These are phyloP conservation scores for Griposia aprilina DNA, from an alignment of 2,888 invertebrate species.

Conservation along the genomic window DNA sequence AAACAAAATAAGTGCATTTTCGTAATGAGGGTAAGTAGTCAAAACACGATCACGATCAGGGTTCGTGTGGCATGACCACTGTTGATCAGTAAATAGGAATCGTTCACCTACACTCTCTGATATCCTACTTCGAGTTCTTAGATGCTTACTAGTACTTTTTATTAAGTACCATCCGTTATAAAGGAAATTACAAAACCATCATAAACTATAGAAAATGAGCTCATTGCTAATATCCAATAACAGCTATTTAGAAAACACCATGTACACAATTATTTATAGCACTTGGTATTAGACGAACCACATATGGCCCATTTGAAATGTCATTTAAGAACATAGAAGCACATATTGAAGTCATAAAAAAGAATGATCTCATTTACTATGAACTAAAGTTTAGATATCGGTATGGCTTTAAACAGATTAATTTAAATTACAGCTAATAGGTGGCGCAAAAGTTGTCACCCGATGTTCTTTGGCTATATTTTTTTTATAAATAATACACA, in stretches of 20 bases:
- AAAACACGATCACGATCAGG: too few relatives aligned
- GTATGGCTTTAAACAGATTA: conserved; percentile 45
- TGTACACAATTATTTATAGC: conserved; percentile 43
- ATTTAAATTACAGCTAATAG: conserved; percentile 28
- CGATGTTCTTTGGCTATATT: too few relatives aligned
- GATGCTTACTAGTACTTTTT: not conserved
- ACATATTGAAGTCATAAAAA: conserved; percentile 58
- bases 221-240: conserved; percentile 16
- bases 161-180: not conserved
- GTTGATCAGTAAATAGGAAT: too few relatives aligned
- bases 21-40: too few relatives aligned
- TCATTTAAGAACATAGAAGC: conserved; percentile 49
- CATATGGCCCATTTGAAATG: conserved; percentile 47
- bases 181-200: not conserved
- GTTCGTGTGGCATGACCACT: too few relatives aligned
- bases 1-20: too few relatives aligned
- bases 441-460: too few relatives aligned
- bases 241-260: conserved; percentile 23
- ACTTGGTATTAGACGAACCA: conserved; percentile 33
- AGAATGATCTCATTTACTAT: conserved; percentile 56
- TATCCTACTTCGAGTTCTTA: not conserved
- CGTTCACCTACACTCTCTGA: not conserved
- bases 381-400: conserved; percentile 47
- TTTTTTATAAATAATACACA: too few relatives aligned
- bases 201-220: not conserved